Evolutionary conservation across 2,113 vertebrate species (phyloP).

Genomic region (Periophthalmodon schlosseri): DNA sequence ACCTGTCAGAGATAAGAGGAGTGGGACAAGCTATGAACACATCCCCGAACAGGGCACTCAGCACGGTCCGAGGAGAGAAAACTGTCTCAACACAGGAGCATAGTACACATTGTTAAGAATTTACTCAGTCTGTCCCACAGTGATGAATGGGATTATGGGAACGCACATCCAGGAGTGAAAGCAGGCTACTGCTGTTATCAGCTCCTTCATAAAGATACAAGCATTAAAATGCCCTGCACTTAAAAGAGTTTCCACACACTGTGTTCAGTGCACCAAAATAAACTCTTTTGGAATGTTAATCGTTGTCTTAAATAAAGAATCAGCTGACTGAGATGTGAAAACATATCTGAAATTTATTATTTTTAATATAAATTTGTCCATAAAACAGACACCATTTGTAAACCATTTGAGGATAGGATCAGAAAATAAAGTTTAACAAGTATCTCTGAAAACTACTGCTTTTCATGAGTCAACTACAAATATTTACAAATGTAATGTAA

Average conservation of each 20-base stretch:
- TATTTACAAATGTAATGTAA: constrained; percentile 72
- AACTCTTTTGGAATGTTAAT: constrained; percentile 59
- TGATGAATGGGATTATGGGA: constrained; percentile 11
- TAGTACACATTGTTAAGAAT: constrained; percentile 28
- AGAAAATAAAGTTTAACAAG: constrained; percentile 50
- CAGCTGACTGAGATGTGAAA: constrained; percentile 17
- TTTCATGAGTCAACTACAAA: constrained; percentile 66
- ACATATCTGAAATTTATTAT: constrained; percentile 62
- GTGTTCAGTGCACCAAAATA: constrained; percentile 39
- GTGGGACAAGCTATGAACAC: constrained; percentile 58
- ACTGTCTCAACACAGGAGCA: constrained; percentile 13
- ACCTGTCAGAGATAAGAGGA: constrained; percentile 76
- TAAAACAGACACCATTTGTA: constrained; percentile 64
- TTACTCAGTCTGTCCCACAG: constrained; percentile 19
- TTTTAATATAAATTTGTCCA: constrained; percentile 70
- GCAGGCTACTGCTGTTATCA: constrained; percentile 37
- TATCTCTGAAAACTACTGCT: constrained; percentile 58
- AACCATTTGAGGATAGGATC: constrained; percentile 47
- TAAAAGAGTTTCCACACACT: constrained; percentile 11
- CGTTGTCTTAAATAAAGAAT: constrained; percentile 29
- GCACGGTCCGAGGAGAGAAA: constrained; percentile 14
- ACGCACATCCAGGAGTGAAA: constrained; percentile 5
- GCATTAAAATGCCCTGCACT: constrained; percentile 35
- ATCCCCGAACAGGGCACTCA: constrained; percentile 36
- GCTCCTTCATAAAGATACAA: constrained; percentile 45